These are phyloP conservation scores for Brevimyrus niger DNA, from an alignment of 2,113 vertebrate genomes.

Conservation along the genomic window DNA sequence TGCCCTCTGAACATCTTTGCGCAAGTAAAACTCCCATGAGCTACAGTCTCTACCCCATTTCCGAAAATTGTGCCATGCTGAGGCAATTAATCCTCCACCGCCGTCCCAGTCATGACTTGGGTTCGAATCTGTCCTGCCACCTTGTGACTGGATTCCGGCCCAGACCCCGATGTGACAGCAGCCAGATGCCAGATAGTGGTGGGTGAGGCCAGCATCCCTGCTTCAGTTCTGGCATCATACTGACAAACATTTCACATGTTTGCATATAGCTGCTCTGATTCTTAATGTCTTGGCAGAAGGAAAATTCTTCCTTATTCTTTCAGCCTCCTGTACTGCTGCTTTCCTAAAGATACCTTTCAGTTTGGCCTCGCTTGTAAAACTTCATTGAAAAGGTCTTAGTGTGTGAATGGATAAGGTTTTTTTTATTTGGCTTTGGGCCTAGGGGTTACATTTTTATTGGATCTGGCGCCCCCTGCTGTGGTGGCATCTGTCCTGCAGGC, in stretches of 20 bases:
- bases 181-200: neutral
- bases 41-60: neutral
- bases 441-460: neutral
- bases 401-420: neutral
- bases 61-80: neutral
- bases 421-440: neutral
- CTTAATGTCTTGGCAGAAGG: neutral
- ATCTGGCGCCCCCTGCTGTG: neutral
- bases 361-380: neutral
- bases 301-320: neutral
- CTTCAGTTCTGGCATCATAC: neutral
- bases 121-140: neutral
- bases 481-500: neutral
- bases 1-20: too few relatives aligned
- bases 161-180: neutral
- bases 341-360: neutral
- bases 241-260: conserved; percentile 3
- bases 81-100: neutral
- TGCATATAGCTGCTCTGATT: conserved; percentile 10
- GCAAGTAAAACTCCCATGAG: neutral
- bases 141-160: neutral
- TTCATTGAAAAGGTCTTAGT: neutral
- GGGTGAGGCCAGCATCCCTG: neutral
- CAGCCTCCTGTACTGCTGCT: neutral
- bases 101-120: neutral